Conservation (phyloP, 2,113 vertebrate species). For the Cavia aperea region DNA sequence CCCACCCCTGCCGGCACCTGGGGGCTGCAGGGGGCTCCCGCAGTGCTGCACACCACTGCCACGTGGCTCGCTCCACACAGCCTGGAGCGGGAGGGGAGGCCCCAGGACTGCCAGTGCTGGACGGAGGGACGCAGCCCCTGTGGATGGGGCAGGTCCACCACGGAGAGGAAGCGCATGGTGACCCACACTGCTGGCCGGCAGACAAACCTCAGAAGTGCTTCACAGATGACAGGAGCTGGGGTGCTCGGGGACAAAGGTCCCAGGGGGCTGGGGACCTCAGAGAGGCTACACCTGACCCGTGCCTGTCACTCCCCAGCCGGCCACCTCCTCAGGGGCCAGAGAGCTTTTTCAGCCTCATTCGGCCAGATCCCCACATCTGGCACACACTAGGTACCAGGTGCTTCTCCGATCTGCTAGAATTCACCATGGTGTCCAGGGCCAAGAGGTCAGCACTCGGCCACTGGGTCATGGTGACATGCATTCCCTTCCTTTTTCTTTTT, state of each 20-base stretch:
- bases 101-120: background rate
- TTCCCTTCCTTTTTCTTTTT: too few species aligned
- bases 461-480: too few species aligned
- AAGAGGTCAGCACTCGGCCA: background rate
- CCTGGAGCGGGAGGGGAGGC: background rate
- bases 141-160: background rate
- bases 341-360: background rate
- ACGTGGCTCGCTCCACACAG: background rate
- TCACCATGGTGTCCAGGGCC: fast-evolving
- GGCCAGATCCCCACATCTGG: fast-evolving
- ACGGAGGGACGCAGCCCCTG: background rate
- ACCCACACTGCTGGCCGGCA: background rate
- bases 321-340: too few species aligned
- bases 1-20: background rate
- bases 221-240: background rate
- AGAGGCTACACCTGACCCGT: background rate
- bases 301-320: too few species aligned
- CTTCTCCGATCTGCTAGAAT: background rate
- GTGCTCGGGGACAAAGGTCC: background rate
- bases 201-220: too few species aligned
- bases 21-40: background rate
- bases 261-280: background rate
- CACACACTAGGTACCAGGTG: background rate
- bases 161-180: background rate
- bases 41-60: background rate